Conservation (phyloP, 1,140 invertebrate genomes). For the Ruditapes philippinarum region DNA sequence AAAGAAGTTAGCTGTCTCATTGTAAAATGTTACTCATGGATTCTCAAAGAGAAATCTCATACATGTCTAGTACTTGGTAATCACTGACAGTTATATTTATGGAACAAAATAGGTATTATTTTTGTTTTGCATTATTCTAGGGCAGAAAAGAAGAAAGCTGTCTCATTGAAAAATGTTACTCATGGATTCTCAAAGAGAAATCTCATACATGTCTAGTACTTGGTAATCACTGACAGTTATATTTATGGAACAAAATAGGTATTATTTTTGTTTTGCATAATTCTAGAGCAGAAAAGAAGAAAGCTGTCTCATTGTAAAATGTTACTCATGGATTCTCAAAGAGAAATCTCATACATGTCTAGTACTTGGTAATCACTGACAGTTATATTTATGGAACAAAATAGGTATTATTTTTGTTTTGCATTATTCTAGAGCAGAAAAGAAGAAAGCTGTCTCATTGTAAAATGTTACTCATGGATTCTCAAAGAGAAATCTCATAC, state of each 20-base stretch:
- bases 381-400: not conserved
- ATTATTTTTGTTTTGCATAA: too few relatives aligned
- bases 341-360: not conserved
- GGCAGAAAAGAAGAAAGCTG: not conserved
- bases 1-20: not conserved
- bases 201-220: not conserved
- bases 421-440: not conserved
- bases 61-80: not conserved
- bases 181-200: not conserved
- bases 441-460: not conserved
- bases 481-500: not conserved
- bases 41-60: not conserved
- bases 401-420: not conserved
- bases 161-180: not conserved
- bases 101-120: too few relatives aligned
- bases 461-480: not conserved
- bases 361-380: not conserved
- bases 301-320: not conserved
- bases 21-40: not conserved
- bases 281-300: not conserved
- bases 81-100: not conserved
- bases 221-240: not conserved
- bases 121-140: too few relatives aligned
- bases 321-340: not conserved
- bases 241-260: too few relatives aligned